Base-by-base conservation (phyloP, 2,797 vertebrate species). In the Platyrinchus mystaceus region DNA sequence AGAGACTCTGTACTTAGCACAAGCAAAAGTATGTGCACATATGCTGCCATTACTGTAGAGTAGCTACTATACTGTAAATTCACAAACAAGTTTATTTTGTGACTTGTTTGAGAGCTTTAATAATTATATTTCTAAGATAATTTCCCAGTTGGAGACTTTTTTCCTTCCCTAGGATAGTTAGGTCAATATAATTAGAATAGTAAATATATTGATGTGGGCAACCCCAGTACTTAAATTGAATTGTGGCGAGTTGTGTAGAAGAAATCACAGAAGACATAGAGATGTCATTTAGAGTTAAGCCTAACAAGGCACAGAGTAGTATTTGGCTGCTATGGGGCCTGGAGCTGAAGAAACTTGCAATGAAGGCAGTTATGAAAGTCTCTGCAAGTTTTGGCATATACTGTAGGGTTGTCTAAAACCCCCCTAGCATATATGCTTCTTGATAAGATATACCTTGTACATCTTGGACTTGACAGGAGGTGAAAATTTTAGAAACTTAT, bases 181-280 rank as follows among this genome's bases (percentile, higher is more conserved):
- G 34, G 10, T 50, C 34, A 64, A 3, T 85, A 39, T 69, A 49
- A 41, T 71, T 79, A 71, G 14, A 60, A 59, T 16, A 67, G 20
- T 87, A 71, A 91, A 56, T 77, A 27, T 27, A 58, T 41, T 70
- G 41, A 39, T 22, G 64, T 62, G 56, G 18, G 32, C 41, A 83
- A 20, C 21, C 6, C 2, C 43, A 49, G 8, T 69, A 64, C 19
- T 74, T 58, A 22, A 74, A 1, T 75, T 58, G 55, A 84, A 58
- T 14, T 28, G 14, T 0, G 12, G 1, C 11, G 6, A n/a, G 16
- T 7, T 43, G 1, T 55, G 16, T 55, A 44, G 58, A 71, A 43
- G 28, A 84, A 70, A 62, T 62, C 80, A 22, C 6, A 16, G 30
- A 59, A 41, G 64, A 17, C 6, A 39, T 37, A 32, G 1, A 82